These are phyloP conservation scores for Acanthosepion esculentum DNA, from an alignment of 2,888 invertebrate genomes.

Conservation along the genomic window DNA sequence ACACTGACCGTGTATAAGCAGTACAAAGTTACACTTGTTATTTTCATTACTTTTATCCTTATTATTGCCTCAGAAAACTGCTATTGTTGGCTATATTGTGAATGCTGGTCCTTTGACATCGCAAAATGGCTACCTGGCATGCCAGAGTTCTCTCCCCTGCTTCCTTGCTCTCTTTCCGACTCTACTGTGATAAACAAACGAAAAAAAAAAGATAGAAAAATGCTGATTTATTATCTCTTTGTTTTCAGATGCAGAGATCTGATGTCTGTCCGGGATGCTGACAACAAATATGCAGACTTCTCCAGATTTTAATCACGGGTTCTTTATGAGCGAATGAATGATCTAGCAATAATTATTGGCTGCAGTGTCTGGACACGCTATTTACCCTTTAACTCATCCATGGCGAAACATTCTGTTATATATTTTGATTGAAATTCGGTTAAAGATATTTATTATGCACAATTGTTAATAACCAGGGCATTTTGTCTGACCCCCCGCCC, in stretches of 20 bases:
- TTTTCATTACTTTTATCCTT: too few relatives aligned
- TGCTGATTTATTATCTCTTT: constrained; percentile 47
- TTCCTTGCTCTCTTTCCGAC: constrained; percentile 34
- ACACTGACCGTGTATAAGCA: too few relatives aligned
- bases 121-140: neutral
- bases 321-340: neutral
- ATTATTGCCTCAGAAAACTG: neutral
- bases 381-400: too few relatives aligned
- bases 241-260: constrained; percentile 48
- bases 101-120: constrained; percentile 34
- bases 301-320: constrained; percentile 16
- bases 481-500: too few relatives aligned
- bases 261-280: constrained; percentile 45
- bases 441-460: too few relatives aligned
- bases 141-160: constrained; percentile 41
- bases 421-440: too few relatives aligned
- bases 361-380: neutral
- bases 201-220: constrained; percentile 11
- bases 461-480: too few relatives aligned
- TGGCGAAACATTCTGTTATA: too few relatives aligned
- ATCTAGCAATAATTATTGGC: neutral
- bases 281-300: constrained; percentile 36
- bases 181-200: constrained; percentile 33
- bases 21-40: too few relatives aligned
- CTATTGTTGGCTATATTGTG: constrained; percentile 6